A percentile compares a stretch with the other conserved stretches of the same genome.
phyloP scores from a whole-genome alignment of 2,888 invertebrate species.

The Rapana venosa region DNA sequence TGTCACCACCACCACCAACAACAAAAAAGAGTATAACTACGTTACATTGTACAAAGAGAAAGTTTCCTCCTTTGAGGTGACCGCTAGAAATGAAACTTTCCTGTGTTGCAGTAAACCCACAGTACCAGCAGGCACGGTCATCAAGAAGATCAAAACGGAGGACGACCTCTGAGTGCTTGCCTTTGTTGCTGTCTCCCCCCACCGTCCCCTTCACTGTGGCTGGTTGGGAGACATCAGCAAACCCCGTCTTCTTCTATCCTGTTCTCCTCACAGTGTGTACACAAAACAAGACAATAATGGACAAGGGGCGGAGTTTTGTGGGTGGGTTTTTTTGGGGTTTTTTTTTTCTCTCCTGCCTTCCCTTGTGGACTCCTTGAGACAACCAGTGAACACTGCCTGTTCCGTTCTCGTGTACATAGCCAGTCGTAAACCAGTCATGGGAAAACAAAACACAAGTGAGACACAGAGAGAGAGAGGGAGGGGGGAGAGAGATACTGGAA shows the following conservation, averaged over 20 bases:
- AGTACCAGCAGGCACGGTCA: constrained; percentile 44
- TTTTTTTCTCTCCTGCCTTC: not conserved
- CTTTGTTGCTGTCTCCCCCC: not conserved
- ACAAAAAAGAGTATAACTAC: no score
- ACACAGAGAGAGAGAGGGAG: not conserved
- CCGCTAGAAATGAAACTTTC: not conserved
- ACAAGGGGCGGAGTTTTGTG: not conserved
- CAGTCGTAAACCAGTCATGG: not conserved
- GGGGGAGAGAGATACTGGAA: not conserved
- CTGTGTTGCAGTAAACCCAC: constrained; percentile 47
- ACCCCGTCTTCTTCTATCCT: not conserved
- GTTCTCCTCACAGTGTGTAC: not conserved
- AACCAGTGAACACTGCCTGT: constrained; percentile 10
- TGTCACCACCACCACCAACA: not conserved
- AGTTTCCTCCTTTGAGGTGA: not conserved
- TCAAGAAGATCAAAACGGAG: constrained; percentile 55
- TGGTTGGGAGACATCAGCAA: not conserved
- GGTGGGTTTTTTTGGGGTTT: not conserved
- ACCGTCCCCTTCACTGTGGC: not conserved
- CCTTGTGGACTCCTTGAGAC: not conserved
- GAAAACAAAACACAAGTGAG: no score
- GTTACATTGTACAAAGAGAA: not conserved
- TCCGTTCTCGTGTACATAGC: not conserved
- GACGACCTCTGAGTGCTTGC: constrained; percentile 42
- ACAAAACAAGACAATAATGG: not conserved